A percentile compares a stretch with the other conserved stretches of the same genome.
Evolutionary conservation across 2,888 invertebrate species (phyloP).

Genomic region (Tubulanus polymorphus): DNA sequence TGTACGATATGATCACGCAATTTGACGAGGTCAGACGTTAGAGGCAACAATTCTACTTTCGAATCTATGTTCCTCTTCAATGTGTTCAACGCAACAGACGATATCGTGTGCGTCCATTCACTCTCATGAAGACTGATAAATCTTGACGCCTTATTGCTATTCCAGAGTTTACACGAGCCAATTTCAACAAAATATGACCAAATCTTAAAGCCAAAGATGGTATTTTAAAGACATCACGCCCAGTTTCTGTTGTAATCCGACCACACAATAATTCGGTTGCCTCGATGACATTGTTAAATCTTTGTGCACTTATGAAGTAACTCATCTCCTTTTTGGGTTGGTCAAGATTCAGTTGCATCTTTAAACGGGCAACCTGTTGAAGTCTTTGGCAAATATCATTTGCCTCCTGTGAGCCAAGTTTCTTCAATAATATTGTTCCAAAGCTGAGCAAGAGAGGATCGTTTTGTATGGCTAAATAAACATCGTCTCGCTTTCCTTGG

Average conservation of each 20-base stretch:
- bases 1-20: no score
- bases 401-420: conserved; percentile 5
- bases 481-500: conserved; percentile 5
- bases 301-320: conserved; percentile 2
- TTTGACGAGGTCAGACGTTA: conserved; percentile 5
- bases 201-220: conserved; percentile 6
- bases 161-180: conserved; percentile 7
- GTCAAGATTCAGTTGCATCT: conserved; percentile 1
- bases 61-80: conserved; percentile 8
- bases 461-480: conserved; percentile 2
- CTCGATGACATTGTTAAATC: background rate
- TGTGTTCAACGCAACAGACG: conserved; percentile 10
- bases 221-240: conserved; percentile 1
- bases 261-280: conserved; percentile 3
- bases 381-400: conserved; percentile 5
- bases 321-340: background rate
- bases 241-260: background rate
- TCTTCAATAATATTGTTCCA: conserved; percentile 6
- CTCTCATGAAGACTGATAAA: conserved; percentile 5
- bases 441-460: conserved; percentile 5
- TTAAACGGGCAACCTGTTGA: conserved; percentile 2
- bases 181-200: conserved; percentile 10
- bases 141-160: conserved; percentile 3
- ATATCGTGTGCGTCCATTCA: conserved; percentile 11
- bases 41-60: conserved; percentile 7